Conservation (phyloP, 2,113 vertebrate genomes). For the Symphodus melops region DNA sequence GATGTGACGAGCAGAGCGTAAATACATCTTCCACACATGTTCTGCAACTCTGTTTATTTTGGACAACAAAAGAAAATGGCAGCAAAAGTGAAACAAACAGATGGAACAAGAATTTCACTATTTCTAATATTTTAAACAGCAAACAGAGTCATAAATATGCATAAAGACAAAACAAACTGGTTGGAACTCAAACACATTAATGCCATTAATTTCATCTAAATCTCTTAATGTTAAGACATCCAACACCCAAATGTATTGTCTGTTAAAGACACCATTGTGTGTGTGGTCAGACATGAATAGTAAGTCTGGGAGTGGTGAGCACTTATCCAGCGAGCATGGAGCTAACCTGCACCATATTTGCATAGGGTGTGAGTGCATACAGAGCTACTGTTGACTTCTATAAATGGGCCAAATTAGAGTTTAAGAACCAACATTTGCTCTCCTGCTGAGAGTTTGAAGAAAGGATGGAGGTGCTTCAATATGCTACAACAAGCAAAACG, state of each 20-base stretch:
- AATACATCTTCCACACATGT: background rate
- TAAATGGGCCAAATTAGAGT: background rate
- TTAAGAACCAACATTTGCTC: background rate
- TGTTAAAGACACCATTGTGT: background rate
- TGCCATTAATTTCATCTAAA: background rate
- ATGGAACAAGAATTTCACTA: background rate
- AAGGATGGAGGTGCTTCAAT: background rate
- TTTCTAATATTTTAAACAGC: background rate
- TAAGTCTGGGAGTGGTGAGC: slow-evolving; percentile 13
- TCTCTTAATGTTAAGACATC: background rate
- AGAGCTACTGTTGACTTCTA: background rate
- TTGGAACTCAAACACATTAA: background rate
- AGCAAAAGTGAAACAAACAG: background rate
- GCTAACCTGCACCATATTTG: slow-evolving; percentile 36
- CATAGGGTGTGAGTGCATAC: slow-evolving; percentile 32
- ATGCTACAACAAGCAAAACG: background rate
- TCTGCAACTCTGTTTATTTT: slow-evolving; percentile 7
- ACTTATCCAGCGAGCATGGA: background rate
- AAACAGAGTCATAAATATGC: slow-evolving; percentile 3
- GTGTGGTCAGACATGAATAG: slow-evolving; percentile 2
- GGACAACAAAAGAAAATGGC: background rate
- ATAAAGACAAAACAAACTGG: background rate
- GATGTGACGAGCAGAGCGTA: background rate
- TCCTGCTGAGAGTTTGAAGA: background rate
- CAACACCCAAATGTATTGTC: slow-evolving; percentile 4